Base-by-base conservation (phyloP, 37 sponge, comb jelly and placozoan species). In the Ephydatia muelleri region DNA sequence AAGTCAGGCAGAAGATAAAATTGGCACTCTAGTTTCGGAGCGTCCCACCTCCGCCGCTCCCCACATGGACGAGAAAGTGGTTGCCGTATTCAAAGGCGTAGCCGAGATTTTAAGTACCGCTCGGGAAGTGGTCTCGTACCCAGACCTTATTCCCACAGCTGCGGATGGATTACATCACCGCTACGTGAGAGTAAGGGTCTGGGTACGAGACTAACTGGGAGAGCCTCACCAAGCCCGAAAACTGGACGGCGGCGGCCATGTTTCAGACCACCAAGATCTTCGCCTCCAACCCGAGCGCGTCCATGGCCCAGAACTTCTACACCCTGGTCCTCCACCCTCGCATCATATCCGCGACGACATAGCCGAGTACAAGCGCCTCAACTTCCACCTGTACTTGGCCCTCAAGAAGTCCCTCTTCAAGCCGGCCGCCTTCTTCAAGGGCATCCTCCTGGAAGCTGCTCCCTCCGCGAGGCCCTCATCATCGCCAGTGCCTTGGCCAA, bases 341-440 rank as follows among this genome's bases (percentile, higher is more conserved):
- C 19, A 73, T n/a, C n/a, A n/a, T n/a, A n/a, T 99, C 16, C 85
- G 99, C 29, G 99, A 99, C 82, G 99, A 99, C 77, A 96, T 99
- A 68, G 88, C 95, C 3, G 99, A 99, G 79, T 99, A 95, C 89
- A 93, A 90, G 73, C 73, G 91, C 27, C 94, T 99, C 33, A 99
- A 99, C 81, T 91, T 85, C 75, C 99, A 99, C 85, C 90, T 99
- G 29, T 99, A 99, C 86, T 81, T 89, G 90, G 88, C 98, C 13
- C 84, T 97, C 21, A 99, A 99, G 82, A 99, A 96, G 77, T 84
- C 97, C 9, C 89, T 97, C 23, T 99, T 93, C 85, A 96, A 97
- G 49, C 97, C 99, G 36, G 95, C 99, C 11, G 99, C 97, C 35
- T 99, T 99, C 84, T 99, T 99, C 87, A 99, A 99, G 75, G 95